A percentile compares a stretch with the other conserved stretches of the same genome.
phyloP scores from a whole-genome alignment of 2,113 vertebrate genomes.

The Saccopteryx leptura region DNA sequence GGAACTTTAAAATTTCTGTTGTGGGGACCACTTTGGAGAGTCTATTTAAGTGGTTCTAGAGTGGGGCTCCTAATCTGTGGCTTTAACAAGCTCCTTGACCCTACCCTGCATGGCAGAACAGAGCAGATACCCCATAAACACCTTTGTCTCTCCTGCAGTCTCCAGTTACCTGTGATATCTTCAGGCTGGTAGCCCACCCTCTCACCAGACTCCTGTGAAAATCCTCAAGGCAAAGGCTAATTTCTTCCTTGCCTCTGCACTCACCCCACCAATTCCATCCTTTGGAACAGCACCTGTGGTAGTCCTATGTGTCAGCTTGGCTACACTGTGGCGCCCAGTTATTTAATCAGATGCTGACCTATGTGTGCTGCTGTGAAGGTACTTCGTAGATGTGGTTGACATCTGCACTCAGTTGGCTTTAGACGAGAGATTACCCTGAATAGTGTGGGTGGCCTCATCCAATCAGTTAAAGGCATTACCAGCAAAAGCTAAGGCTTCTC shows the following conservation, averaged over 20 bases:
- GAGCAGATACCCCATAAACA: neutral
- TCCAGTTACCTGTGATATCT: neutral
- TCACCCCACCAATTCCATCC: neutral
- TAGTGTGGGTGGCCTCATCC: neutral
- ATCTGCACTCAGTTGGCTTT: neutral
- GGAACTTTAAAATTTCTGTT: neutral
- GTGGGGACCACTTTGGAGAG: neutral
- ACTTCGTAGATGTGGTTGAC: neutral
- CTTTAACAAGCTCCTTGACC: neutral
- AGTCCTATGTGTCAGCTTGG: neutral
- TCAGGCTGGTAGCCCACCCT: neutral
- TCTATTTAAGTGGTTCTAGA: neutral
- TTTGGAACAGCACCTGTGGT: neutral
- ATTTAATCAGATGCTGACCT: neutral
- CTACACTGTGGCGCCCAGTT: no score
- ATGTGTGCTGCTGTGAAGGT: neutral
- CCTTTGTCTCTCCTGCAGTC: neutral
- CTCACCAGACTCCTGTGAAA: no score
- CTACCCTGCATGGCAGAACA: no score
- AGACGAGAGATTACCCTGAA: neutral
- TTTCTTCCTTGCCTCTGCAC: neutral
- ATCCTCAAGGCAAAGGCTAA: neutral
- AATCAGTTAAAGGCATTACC: neutral
- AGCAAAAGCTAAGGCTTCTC: neutral
- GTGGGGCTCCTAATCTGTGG: neutral